These are phyloP conservation scores for Threskiornis aethiopicus DNA, from an alignment of 2,797 vertebrate species.

Conservation along the genomic window DNA sequence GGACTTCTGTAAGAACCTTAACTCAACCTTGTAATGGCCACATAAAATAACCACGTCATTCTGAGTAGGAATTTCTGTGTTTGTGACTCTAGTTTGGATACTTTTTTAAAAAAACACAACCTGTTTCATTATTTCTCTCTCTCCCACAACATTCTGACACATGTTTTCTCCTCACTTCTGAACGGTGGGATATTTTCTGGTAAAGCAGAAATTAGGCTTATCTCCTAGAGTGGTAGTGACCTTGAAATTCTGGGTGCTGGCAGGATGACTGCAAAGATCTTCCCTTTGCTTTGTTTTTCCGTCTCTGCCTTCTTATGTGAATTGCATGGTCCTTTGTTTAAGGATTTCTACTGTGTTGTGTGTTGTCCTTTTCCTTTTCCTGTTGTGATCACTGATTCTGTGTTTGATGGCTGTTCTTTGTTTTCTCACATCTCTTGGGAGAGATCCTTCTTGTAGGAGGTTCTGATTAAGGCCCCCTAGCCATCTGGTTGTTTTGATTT, in stretches of 20 bases:
- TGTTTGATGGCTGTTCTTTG: not conserved
- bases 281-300: not conserved
- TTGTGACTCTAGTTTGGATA: not conserved
- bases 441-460: not conserved
- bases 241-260: not conserved
- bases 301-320: not conserved
- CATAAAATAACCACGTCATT: not conserved
- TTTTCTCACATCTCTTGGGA: not conserved
- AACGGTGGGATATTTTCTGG: not conserved
- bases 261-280: not conserved
- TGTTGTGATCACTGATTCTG: not conserved
- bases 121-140: not conserved
- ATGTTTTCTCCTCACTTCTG: not conserved
- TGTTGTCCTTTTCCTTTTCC: not conserved
- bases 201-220: not conserved
- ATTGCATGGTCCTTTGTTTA: not conserved
- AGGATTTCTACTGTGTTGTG: not conserved
- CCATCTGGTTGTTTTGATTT: not conserved
- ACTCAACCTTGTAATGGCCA: not conserved
- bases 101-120: not conserved
- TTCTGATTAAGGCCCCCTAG: not conserved
- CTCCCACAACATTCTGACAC: not conserved
- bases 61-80: not conserved
- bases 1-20: not conserved
- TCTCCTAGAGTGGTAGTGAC: not conserved